Evolutionary conservation across 1,140 invertebrate species (phyloP).

Genomic region (Diabrotica virgifera): DNA sequence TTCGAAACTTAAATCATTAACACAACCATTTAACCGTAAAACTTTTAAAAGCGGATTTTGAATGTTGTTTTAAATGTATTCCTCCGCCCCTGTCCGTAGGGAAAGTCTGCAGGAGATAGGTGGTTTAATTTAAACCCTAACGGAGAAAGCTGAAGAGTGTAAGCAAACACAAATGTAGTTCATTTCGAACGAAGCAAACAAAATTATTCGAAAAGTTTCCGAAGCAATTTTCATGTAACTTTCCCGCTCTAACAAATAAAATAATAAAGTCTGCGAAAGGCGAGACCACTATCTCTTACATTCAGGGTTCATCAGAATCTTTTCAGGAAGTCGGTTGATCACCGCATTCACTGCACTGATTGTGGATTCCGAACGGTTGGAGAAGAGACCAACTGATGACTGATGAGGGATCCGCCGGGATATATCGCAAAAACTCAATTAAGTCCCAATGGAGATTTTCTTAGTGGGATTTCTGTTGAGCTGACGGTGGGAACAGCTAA

Average conservation of each 20-base stretch:
- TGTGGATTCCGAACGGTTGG: conserved; percentile 20
- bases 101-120: not conserved
- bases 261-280: conserved; percentile 26
- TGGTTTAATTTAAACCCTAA: conserved; percentile 7
- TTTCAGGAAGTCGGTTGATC: conserved; percentile 32
- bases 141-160: conserved; percentile 5
- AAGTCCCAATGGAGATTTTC: conserved; percentile 18
- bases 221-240: conserved; percentile 22
- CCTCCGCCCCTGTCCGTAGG: not conserved
- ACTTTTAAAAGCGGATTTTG: no score
- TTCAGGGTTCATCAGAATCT: conserved; percentile 31
- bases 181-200: conserved; percentile 18
- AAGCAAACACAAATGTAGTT: conserved; percentile 17
- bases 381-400: conserved; percentile 28
- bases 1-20: no score
- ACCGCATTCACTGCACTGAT: conserved; percentile 28
- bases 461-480: not conserved
- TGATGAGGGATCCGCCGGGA: conserved; percentile 24
- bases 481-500: not conserved
- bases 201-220: conserved; percentile 21
- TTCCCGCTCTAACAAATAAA: conserved; percentile 23
- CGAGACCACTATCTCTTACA: conserved; percentile 32
- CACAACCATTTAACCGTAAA: no score
- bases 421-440: conserved; percentile 34
- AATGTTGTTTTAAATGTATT: not conserved